These are phyloP conservation scores for Polia nebulosa DNA, from an alignment of 2,888 invertebrate species.

Conservation along the genomic window DNA sequence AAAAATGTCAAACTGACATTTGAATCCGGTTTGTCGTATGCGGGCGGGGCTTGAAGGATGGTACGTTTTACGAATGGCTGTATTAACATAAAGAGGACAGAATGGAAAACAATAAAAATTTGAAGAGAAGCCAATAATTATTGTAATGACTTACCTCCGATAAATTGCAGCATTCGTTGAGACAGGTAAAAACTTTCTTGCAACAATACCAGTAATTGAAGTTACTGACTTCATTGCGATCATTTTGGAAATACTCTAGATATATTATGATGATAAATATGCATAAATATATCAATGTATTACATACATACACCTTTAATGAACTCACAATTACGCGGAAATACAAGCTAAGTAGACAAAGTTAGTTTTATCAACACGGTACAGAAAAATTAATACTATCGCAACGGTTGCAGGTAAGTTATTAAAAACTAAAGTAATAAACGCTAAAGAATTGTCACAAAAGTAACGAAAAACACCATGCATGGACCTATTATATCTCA, in stretches of 20 bases:
- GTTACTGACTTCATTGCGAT: slow-evolving; percentile 32
- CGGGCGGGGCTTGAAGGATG: no score
- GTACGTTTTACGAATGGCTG: no score
- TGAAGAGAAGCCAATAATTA: background rate
- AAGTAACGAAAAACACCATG: no score
- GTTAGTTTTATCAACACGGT: background rate
- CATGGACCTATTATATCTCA: no score
- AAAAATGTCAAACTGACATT: no score
- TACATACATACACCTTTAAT: background rate
- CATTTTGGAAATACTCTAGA: slow-evolving; percentile 42
- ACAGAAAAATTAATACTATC: background rate
- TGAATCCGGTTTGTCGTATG: no score
- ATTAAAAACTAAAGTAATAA: background rate
- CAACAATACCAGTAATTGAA: slow-evolving; percentile 27
- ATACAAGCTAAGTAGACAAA: slow-evolving; percentile 20
- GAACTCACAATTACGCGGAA: background rate
- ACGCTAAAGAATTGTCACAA: background rate
- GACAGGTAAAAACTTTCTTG: slow-evolving; percentile 30
- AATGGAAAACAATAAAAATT: background rate
- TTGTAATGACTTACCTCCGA: slow-evolving; percentile 36
- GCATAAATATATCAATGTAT: slow-evolving; percentile 2
- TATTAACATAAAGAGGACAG: no score
- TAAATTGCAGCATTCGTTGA: background rate
- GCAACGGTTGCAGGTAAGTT: background rate
- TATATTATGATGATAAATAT: background rate